A percentile compares a stretch with the other conserved stretches of the same genome.
Conservation (phyloP, 1,140 invertebrate genomes). For the Pachypsylla venusta region DNA sequence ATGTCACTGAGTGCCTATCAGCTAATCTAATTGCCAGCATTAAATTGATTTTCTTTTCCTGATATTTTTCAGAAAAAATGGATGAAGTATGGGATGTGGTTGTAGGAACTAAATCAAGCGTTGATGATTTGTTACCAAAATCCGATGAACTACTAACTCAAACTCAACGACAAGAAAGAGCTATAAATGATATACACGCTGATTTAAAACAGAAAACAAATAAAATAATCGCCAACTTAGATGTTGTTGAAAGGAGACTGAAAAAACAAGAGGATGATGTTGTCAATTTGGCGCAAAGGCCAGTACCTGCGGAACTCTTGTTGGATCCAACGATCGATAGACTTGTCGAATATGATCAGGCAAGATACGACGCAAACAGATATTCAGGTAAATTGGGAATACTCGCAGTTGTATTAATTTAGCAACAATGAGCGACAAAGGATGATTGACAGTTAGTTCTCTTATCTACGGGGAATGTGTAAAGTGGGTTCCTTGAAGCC, state of each 20-base stretch:
- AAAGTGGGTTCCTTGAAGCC: no score
- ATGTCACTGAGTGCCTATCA: no score
- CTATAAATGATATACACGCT: slow-evolving; percentile 71
- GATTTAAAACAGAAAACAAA: slow-evolving; percentile 67
- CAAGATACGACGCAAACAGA: background rate
- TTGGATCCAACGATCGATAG: slow-evolving; percentile 60
- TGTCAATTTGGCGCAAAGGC: slow-evolving; percentile 46
- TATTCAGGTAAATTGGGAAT: slow-evolving; percentile 5
- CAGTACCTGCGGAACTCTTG: slow-evolving; percentile 51
- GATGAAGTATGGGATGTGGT: slow-evolving; percentile 78
- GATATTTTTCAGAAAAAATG: slow-evolving; percentile 55
- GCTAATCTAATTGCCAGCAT: no score
- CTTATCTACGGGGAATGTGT: no score
- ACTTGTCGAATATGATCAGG: slow-evolving; percentile 53
- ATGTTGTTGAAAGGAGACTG: slow-evolving; percentile 63
- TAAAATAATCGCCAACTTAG: slow-evolving; percentile 72
- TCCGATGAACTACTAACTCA: slow-evolving; percentile 70
- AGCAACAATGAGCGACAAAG: no score
- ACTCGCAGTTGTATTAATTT: no score
- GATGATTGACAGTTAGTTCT: no score
- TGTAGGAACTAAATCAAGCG: slow-evolving; percentile 68
- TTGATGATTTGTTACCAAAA: slow-evolving; percentile 67
- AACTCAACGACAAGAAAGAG: slow-evolving; percentile 68
- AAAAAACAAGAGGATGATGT: slow-evolving; percentile 69
- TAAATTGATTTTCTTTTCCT: no score